These are phyloP conservation scores for Psylliodes chrysocephalus DNA, from an alignment of 2,888 invertebrate species.

Conservation along the genomic window DNA sequence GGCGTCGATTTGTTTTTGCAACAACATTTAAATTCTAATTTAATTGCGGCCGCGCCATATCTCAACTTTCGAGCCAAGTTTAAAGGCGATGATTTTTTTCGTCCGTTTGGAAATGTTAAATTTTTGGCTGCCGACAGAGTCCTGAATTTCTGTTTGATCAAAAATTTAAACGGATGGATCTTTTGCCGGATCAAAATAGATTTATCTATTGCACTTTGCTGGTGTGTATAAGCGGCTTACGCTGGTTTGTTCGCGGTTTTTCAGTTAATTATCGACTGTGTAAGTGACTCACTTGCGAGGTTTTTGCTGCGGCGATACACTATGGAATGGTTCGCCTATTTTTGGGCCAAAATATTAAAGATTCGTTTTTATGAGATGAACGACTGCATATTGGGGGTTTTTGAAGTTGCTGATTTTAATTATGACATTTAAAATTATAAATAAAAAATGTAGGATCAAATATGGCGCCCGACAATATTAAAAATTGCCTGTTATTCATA, in stretches of 20 bases:
- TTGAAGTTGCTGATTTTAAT: no score
- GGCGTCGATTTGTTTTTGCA: conserved; percentile 44
- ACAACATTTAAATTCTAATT: conserved; percentile 51
- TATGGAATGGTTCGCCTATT: no score
- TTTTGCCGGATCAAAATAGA: conserved; percentile 59
- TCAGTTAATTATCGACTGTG: conserved; percentile 37
- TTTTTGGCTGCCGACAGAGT: conserved; percentile 59
- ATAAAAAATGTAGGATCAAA: no score
- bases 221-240: background rate
- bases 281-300: background rate
- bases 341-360: no score
- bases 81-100: conserved; percentile 58
- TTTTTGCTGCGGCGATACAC: background rate
- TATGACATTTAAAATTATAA: no score
- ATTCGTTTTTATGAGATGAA: no score
- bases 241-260: conserved; percentile 38
- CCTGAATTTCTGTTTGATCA: conserved; percentile 60
- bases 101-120: conserved; percentile 64
- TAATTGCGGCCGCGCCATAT: conserved; percentile 51
- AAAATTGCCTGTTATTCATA: no score
- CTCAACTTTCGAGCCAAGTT: conserved; percentile 50
- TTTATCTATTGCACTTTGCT: conserved; percentile 44
- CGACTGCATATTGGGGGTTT: no score
- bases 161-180: conserved; percentile 58
- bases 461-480: no score